Base-by-base conservation (phyloP, 2,888 invertebrate species). In the Ryuthela nishihirai region DNA sequence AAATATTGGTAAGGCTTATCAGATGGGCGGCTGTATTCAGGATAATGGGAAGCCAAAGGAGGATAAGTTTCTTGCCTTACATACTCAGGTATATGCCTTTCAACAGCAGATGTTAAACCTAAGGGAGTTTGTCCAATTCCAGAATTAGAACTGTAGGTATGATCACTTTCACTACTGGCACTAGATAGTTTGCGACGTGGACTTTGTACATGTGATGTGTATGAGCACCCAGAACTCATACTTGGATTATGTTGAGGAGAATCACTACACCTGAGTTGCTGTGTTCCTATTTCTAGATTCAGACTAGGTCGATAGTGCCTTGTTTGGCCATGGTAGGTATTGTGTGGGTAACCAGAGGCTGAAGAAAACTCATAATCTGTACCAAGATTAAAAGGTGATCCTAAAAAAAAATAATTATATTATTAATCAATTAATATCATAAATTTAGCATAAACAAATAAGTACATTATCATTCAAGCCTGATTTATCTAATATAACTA, bases 251-350 rank as follows among this genome's bases (percentile, higher is more conserved):
- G 67, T 54, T 67, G 67, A 15, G 84, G 12, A 84, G 85, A 1
- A 85, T 88, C 86, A 0, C 85, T 84, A 74, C 85, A 85, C 50
- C 85, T 77, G 43, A 85, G 74, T 1, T 86, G 84, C 32, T 43
- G 45, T 36, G 53, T 38, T 40, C 47, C 48, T 32, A 24, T 17
- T 46, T 56, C 61, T 38, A 56, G 18, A 45, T 47, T 54, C 24
- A 65, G 42, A 41, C 55, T 59, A 40, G 74, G 74, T 52, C 74
- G 65, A 42, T 72, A 70, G 40, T 88, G 88, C 62, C 84, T 79
- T 7, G 86, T 82, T 43, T 88, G 88, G 0, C 90, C 93, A 75
- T 92, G 93, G 77, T 91, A 94, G 2, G 92, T 92, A 76, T 92
- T 88, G 73, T 90, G 89, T 34, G 83, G 82, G 73, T 83, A 87